Conservation (phyloP, 2,797 vertebrate species). For the Schizopygopsis pylzovi region DNA sequence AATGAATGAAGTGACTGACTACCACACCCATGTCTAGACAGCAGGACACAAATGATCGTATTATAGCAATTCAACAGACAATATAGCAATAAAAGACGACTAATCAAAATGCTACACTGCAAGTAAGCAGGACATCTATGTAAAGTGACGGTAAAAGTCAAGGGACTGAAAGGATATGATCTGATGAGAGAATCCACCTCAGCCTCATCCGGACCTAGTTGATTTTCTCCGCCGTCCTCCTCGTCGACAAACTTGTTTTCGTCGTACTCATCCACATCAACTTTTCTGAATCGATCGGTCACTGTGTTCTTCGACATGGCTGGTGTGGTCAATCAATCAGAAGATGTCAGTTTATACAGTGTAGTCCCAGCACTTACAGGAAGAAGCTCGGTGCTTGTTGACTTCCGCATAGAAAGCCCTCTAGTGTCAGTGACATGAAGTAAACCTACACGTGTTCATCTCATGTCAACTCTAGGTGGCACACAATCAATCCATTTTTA, state of each 20-base stretch:
- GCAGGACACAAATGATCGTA: background rate
- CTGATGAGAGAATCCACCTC: slow-evolving; percentile 95
- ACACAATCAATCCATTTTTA: background rate
- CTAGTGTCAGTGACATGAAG: background rate
- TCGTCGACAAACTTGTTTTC: slow-evolving; percentile 99
- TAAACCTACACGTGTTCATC: slow-evolving; percentile 2
- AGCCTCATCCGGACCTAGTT: slow-evolving; percentile 91
- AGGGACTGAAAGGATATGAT: slow-evolving; percentile 88
- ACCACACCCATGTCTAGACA: slow-evolving; percentile 41
- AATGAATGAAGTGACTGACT: slow-evolving; percentile 32
- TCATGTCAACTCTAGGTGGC: background rate
- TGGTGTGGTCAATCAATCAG: background rate
- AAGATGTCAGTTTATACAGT: slow-evolving; percentile 12
- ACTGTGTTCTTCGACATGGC: slow-evolving; percentile 90
- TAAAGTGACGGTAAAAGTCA: background rate
- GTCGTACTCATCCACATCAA: slow-evolving; percentile 97
- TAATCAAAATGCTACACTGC: background rate
- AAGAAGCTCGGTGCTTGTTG: slow-evolving; percentile 28
- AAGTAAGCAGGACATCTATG: background rate
- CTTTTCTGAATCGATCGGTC: slow-evolving; percentile 90
- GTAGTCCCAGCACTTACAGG: slow-evolving; percentile 40
- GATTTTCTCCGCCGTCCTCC: slow-evolving; percentile 94
- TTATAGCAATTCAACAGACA: background rate
- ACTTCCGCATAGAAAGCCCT: slow-evolving; percentile 53
- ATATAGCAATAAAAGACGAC: too few relatives aligned